Percentiles rank a stretch among this genome's conserved stretches.
Evolutionary conservation across 2,113 vertebrate species (phyloP).

Genomic region (Aythya baeri): DNA sequence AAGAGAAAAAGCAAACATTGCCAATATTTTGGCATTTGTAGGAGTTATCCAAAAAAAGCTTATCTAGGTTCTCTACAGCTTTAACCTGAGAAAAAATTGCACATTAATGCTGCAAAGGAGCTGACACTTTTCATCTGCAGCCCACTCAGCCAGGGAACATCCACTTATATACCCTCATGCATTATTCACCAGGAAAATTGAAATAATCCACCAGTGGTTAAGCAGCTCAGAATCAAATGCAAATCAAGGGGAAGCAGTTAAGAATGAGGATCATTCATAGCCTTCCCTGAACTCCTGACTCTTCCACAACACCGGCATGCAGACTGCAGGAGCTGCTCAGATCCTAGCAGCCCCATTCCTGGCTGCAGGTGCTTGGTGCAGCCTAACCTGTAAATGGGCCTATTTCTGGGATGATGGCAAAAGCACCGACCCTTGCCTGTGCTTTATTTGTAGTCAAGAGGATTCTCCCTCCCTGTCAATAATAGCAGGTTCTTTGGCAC

Average conservation of each 20-base stretch:
- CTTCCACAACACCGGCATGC: not conserved
- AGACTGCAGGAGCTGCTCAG: not conserved
- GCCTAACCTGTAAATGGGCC: not conserved
- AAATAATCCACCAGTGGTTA: constrained; percentile 45
- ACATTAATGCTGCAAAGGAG: constrained; percentile 61
- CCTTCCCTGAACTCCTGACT: not conserved
- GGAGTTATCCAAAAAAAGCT: constrained; percentile 54
- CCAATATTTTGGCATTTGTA: constrained; percentile 67
- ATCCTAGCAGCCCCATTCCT: rapidly evolving
- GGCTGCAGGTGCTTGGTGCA: rapidly evolving
- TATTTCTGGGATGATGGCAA: rapidly evolving
- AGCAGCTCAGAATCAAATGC: constrained; percentile 44
- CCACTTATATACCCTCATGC: constrained; percentile 58
- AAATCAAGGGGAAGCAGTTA: constrained; percentile 31
- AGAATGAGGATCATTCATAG: constrained; percentile 41
- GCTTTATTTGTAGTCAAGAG: not conserved
- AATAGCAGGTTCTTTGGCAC: not conserved
- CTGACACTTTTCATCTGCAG: constrained; percentile 65
- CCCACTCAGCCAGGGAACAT: constrained; percentile 67
- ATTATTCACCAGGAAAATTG: constrained; percentile 61
- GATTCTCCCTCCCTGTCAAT: not conserved
- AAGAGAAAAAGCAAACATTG: constrained; percentile 19
- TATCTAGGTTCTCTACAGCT: constrained; percentile 24
- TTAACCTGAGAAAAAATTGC: constrained; percentile 46
- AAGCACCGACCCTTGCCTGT: not conserved